Base-by-base conservation (phyloP, 1,140 invertebrate genomes). In the Drosophila malerkotliana region DNA sequence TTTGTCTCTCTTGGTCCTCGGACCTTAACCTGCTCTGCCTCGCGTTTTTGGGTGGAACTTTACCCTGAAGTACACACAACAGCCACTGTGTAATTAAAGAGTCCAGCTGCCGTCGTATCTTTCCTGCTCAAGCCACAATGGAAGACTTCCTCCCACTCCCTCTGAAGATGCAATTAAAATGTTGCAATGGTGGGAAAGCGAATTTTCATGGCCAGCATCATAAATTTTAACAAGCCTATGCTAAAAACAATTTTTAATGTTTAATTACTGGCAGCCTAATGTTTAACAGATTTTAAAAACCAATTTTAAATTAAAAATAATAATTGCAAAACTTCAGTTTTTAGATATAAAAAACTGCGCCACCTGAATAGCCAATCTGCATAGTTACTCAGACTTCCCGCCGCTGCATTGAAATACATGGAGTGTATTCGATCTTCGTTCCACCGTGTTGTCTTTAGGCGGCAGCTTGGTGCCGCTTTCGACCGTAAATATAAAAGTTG, bases 401-500 rank as follows among this genome's bases (percentile, higher is more conserved):
- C 6, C 49, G 44, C 30, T 56, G 32, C 49, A 67, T 67, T 53
- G 55, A 67, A 55, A 51, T 56, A 39, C 32, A 48, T 1, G 10
- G 5, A 78, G 79, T 21, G 75, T 74, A 79, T 75, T 53, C 15
- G 18, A 41, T 54, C 47, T 72, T 83, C 58, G 44, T 54, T 39
- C 44, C 12, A 21, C 8, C 8, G 18, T 12, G 3, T 7, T 24
- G 10, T 51, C 1, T 18, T 9, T 4, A 7, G n/a, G 12, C 12
- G 14, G 34, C 24, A 56, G 64, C 34, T 52, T 51, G 34, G 51
- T 48, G 45, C 26, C 12, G 34, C 24, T 55, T 32, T 18, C 45
- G 59, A 62, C 85, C 82, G 79, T 87, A 87, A 87, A 88, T 77
- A 88, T 82, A 66, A 87, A 87, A 87, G 83, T 87, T 87, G 83